Conservation (phyloP, 1,140 invertebrate species). For the Meloidogyne hapla region DNA sequence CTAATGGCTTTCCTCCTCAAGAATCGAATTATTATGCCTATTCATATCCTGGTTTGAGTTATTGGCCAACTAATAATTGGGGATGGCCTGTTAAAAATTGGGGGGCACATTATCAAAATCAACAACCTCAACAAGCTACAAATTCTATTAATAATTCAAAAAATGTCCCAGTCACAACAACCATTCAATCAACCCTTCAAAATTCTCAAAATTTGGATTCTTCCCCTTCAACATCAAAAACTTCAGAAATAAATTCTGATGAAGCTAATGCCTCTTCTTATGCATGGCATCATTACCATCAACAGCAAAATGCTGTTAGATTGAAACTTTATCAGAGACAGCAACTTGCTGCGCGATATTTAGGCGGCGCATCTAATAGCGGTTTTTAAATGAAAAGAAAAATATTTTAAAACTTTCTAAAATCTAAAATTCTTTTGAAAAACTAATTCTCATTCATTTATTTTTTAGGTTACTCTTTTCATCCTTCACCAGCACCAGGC, state of each 20-base stretch:
- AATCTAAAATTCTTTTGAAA: not conserved
- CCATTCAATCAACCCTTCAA: not conserved
- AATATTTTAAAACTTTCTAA: not conserved
- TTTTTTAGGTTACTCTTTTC: not conserved
- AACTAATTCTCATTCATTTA: not conserved
- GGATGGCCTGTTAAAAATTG: not conserved
- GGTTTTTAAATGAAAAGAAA: not conserved
- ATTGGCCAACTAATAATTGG: not conserved
- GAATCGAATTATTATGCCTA: not conserved
- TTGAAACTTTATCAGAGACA: not conserved
- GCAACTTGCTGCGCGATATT: not conserved
- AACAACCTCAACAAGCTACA: not conserved
- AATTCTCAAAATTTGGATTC: not conserved
- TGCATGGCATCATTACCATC: not conserved
- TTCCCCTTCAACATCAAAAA: not conserved
- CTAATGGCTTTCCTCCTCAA: not conserved
- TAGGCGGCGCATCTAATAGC: not conserved
- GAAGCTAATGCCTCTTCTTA: not conserved
- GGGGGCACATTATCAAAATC: not conserved
- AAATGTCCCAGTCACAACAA: not conserved
- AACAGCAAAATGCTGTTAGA: constrained; percentile 2
- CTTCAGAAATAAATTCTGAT: not conserved
- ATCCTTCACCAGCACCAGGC: not conserved
- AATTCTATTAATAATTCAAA: not conserved
- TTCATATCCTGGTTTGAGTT: not conserved